These are phyloP conservation scores for Chiroxiphia lanceolata DNA, from an alignment of 2,797 vertebrate genomes.

Conservation along the genomic window DNA sequence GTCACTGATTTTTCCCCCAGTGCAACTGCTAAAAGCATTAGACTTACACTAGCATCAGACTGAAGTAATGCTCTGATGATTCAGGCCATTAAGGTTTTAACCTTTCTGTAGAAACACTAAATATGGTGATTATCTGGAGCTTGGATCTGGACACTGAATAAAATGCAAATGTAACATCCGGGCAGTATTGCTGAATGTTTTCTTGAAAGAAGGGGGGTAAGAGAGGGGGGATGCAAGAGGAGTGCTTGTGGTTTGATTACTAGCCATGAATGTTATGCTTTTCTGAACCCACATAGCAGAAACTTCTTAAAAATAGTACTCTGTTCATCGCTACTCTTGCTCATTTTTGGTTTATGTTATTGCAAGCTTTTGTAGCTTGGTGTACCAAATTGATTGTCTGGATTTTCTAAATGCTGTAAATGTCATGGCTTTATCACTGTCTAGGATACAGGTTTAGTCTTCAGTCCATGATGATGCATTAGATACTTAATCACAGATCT, in stretches of 20 bases:
- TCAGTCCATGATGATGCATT: conserved; percentile 34
- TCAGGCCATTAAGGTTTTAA: conserved; percentile 64
- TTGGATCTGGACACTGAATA: conserved; percentile 37
- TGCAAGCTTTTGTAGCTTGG: background rate
- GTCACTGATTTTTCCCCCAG: background rate
- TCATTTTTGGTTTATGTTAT: background rate
- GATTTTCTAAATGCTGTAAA: conserved; percentile 61
- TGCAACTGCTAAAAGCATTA: conserved; percentile 47
- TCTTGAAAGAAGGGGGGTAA: background rate
- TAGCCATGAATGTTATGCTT: background rate
- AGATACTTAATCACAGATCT: conserved; percentile 50
- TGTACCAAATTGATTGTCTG: background rate
- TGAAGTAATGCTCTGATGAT: conserved; percentile 56
- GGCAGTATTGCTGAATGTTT: background rate
- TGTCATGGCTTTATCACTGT: conserved; percentile 8
- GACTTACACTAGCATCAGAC: conserved; percentile 11
- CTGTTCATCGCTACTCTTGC: background rate
- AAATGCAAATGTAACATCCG: background rate
- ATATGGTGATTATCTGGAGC: conserved; percentile 50
- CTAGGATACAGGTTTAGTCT: conserved; percentile 5
- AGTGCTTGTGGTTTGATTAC: background rate
- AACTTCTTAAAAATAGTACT: background rate
- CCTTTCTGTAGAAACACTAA: conserved; percentile 45
- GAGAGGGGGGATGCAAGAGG: background rate
- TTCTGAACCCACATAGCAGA: background rate